Evolutionary conservation across 2,888 invertebrate genomes (phyloP).

Genomic region (Perizoma affinitatum): DNA sequence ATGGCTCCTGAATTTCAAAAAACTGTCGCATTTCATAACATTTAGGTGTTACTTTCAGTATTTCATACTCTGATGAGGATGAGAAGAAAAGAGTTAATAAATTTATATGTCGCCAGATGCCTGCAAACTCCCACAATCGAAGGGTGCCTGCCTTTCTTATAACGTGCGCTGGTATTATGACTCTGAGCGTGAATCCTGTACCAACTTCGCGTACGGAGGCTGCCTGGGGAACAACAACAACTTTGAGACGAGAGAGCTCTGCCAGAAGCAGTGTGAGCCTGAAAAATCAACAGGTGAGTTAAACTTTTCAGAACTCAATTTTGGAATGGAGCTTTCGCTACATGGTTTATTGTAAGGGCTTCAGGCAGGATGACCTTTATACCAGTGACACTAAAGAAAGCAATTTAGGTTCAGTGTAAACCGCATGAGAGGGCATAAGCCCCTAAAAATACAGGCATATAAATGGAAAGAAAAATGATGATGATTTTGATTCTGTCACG

Average conservation of each 20-base stretch:
- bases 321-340: no score
- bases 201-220: conserved; percentile 94
- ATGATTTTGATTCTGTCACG: no score
- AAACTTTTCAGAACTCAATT: background rate
- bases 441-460: no score
- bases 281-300: conserved; percentile 84
- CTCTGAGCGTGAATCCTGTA: conserved; percentile 88
- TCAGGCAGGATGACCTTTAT: no score
- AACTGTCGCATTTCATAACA: no score
- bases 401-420: no score
- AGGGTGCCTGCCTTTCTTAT: conserved; percentile 92
- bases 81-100: background rate
- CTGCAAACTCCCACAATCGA: conserved; percentile 91
- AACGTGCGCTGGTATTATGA: conserved; percentile 94
- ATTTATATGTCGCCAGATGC: conserved; percentile 77
- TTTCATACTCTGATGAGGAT: background rate
- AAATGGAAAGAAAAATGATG: no score
- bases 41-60: no score
- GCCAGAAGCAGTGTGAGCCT: conserved; percentile 88
- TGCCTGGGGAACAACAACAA: conserved; percentile 96
- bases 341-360: no score
- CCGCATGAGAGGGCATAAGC: no score
- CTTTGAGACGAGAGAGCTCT: conserved; percentile 91
- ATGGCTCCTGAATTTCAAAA: no score
- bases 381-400: no score